phyloP scores from a whole-genome alignment of 2,888 invertebrate genomes.

The Synergus umbraculus region DNA sequence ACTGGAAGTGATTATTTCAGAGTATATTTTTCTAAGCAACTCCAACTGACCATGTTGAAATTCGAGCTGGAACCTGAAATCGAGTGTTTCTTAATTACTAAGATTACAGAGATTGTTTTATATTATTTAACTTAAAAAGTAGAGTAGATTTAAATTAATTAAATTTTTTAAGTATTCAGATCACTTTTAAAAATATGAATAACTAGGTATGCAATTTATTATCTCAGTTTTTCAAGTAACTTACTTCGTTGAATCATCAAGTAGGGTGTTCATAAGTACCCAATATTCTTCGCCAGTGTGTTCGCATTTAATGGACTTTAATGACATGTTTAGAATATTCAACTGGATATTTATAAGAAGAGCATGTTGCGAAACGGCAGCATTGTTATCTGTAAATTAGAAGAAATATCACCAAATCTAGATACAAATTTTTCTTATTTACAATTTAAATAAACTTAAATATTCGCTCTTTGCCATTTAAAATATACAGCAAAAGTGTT shows the following conservation, averaged over 20 bases:
- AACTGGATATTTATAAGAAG: constrained; percentile 65
- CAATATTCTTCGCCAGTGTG: constrained; percentile 69
- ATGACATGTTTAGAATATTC: constrained; percentile 63
- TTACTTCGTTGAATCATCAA: constrained; percentile 63
- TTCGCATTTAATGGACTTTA: constrained; percentile 67
- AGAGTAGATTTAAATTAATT: constrained; percentile 38
- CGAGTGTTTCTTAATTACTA: not conserved
- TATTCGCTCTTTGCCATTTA: no score
- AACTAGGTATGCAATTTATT: not conserved
- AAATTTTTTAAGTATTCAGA: not conserved
- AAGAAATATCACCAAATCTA: not conserved
- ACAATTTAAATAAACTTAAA: no score
- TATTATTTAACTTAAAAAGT: not conserved
- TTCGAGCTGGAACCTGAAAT: constrained; percentile 60
- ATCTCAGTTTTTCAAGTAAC: not conserved
- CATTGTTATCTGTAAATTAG: constrained; percentile 58
- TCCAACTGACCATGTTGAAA: constrained; percentile 63
- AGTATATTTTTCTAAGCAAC: constrained; percentile 63
- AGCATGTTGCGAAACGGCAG: constrained; percentile 49
- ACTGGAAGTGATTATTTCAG: constrained; percentile 64
- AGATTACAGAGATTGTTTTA: not conserved
- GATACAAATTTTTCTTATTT: not conserved
- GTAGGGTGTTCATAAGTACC: constrained; percentile 61
- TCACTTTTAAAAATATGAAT: no score
- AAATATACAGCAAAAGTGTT: no score